Conservation (phyloP, 2,113 vertebrate genomes). For the Corythoichthys intestinalis region DNA sequence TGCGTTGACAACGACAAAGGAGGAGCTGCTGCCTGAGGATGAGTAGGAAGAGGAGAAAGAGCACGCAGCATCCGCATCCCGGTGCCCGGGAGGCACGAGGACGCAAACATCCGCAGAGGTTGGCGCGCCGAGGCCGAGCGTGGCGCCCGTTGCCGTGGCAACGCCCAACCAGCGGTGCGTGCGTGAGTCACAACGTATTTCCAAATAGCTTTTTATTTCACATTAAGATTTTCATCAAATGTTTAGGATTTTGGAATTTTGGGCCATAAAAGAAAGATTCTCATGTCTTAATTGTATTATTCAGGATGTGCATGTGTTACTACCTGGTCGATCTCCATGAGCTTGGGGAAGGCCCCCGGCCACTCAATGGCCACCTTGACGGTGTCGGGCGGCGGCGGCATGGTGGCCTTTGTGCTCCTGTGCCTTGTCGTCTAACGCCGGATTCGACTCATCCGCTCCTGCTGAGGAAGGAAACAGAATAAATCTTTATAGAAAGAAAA, state of each 20-base stretch:
- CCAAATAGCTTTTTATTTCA: background rate
- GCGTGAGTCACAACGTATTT: constrained; percentile 29
- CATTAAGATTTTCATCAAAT: background rate
- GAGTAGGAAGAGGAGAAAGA: constrained; percentile 41
- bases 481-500: background rate
- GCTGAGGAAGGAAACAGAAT: background rate
- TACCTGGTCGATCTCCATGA: constrained; percentile 99
- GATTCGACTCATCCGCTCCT: constrained; percentile 69
- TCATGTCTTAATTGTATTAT: background rate
- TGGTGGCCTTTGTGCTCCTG: constrained; percentile 70
- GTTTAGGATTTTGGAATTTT: no score
- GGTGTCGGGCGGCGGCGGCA: constrained; percentile 93
- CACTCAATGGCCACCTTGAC: constrained; percentile 99
- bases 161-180: constrained; percentile 44
- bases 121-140: constrained; percentile 29
- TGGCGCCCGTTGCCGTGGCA: constrained; percentile 38
- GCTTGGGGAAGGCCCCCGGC: constrained; percentile 91
- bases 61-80: background rate
- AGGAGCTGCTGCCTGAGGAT: constrained; percentile 39
- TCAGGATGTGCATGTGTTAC: constrained; percentile 12
- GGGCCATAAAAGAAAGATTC: no score
- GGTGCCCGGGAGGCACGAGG: background rate
- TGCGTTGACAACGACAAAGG: constrained; percentile 27
- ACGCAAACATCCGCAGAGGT: constrained; percentile 18
- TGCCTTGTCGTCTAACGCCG: constrained; percentile 42